phyloP scores from a whole-genome alignment of 2,113 vertebrate species.

The Calypte anna region DNA sequence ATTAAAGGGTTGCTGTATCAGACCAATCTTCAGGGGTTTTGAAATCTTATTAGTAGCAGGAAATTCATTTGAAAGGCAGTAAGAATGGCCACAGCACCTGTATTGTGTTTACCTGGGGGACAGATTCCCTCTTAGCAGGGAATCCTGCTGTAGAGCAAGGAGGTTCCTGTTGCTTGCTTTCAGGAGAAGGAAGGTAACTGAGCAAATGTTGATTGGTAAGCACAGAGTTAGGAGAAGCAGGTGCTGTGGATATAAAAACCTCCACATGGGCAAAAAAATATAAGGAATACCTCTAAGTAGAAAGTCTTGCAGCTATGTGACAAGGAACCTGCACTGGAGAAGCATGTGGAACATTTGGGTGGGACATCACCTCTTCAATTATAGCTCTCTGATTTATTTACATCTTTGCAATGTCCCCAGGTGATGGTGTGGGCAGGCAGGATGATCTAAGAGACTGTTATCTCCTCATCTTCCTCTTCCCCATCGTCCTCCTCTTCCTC shows the following conservation, averaged over 20 bases:
- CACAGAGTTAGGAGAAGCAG: background rate
- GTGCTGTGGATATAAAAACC: background rate
- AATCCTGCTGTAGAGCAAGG: background rate
- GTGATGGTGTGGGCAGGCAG: background rate
- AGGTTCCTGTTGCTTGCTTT: background rate
- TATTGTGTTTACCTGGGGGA: background rate
- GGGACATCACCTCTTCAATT: conserved; percentile 65
- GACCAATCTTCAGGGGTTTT: background rate
- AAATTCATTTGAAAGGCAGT: background rate
- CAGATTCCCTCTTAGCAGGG: background rate
- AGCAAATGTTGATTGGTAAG: background rate
- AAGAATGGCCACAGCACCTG: background rate
- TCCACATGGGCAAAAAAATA: background rate
- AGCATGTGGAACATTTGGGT: background rate
- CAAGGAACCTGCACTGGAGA: background rate
- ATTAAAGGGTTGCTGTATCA: background rate
- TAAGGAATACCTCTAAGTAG: background rate
- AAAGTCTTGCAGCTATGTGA: background rate
- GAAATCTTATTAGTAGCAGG: background rate
- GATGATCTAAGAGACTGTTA: conserved; percentile 87
- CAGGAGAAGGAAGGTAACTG: background rate
- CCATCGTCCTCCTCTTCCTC: conserved; percentile 84
- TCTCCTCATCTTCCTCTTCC: conserved; percentile 88
- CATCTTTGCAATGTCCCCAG: conserved; percentile 51
- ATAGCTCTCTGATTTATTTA: conserved; percentile 67